phyloP scores from a whole-genome alignment of 1,140 invertebrate genomes.

The Trachymyrmex cornetzi region DNA sequence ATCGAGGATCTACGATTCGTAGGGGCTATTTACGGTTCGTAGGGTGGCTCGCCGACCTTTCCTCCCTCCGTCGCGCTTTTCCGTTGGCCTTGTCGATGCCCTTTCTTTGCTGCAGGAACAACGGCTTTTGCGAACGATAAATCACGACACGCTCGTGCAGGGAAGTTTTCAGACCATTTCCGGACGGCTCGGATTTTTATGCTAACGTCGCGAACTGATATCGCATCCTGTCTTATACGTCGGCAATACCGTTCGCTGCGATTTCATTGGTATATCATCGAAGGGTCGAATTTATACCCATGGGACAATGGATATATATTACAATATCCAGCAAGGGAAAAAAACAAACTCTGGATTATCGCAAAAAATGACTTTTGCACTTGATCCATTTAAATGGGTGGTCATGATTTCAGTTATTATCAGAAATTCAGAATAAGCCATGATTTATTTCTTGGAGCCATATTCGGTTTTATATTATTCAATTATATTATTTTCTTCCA shows the following conservation, averaged over 20 bases:
- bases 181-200: conserved; percentile 81
- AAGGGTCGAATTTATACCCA: conserved; percentile 44
- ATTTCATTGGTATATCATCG: conserved; percentile 21
- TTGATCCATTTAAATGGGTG: neutral
- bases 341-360: conserved; percentile 18
- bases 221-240: conserved; percentile 50
- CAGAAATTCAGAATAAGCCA: too few relatives aligned
- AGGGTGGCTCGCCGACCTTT: conserved; percentile 71
- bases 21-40: conserved; percentile 84
- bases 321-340: neutral
- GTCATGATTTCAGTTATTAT: neutral
- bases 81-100: conserved; percentile 32
- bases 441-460: too few relatives aligned
- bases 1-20: conserved; percentile 82
- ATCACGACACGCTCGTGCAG: conserved; percentile 75
- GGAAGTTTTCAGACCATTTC: conserved; percentile 72
- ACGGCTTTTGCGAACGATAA: conserved; percentile 74
- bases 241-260: neutral
- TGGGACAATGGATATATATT: conserved; percentile 10
- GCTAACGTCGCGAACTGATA: conserved; percentile 74
- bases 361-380: conserved; percentile 1
- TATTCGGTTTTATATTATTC: too few relatives aligned
- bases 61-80: conserved; percentile 70
- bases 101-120: conserved; percentile 66
- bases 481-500: too few relatives aligned